Evolutionary conservation across 2,888 invertebrate genomes (phyloP), one percentile per base, ranked within the genome.

Genomic region (Pheosia tremula): DNA sequence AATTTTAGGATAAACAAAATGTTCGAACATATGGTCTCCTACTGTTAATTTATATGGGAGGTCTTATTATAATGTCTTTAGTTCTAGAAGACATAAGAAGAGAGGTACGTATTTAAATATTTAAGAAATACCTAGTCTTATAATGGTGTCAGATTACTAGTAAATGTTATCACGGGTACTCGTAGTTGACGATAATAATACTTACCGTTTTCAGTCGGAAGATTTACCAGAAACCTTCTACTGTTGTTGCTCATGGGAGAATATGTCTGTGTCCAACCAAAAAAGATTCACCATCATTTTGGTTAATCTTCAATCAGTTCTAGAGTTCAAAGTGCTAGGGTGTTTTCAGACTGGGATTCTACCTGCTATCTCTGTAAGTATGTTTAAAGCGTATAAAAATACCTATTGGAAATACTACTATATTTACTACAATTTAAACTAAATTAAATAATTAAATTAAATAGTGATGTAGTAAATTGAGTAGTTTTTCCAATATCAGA

Each of bases 231-330:
- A 74, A 10, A 41, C 73, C 9, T 64, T 81, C 8, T 84, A 83
- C 45, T 61, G 55, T 6, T 43, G 9, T 43, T 63, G 81, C 39
- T 77, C 81, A 4, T 84, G 84, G 84, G 78, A 83, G 60, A 66
- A 68, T 2, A 82, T 82, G 82, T 75, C 79, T 0, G 13, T 80
- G n/a, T 53, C 73, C 0, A 82, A 82, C 59, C 74, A 80, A 61
- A 81, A 79, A 59, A 76, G 65, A 4, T 58, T 82, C 1, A 39
- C 79, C 41, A 24, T 81, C 39, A 66, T 82, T 4, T 63, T 83
- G 5, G 67, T 68, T 10, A 72, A 74, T 41, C 63, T 74, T 24
- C 82, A 81, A 58, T 70, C 69, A 1, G 49, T 67, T 5, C 63
- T 83, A 39, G 72, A 75, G 41, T 81, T 81, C 54, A 70, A 68